These are phyloP conservation scores for Tachycineta bicolor DNA, from an alignment of 2,113 vertebrate genomes.

Conservation along the genomic window DNA sequence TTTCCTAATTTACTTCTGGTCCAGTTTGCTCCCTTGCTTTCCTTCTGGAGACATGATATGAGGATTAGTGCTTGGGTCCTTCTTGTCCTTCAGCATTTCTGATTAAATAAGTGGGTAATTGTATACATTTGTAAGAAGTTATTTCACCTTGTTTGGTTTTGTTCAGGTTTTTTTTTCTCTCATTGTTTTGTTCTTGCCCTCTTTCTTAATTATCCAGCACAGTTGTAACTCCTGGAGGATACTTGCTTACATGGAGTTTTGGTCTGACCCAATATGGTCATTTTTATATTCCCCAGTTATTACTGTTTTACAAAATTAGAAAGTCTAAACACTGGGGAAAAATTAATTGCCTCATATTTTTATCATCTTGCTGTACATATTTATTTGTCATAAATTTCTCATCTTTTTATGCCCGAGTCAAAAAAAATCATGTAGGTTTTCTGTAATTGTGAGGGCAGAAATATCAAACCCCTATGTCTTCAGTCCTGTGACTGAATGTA, in stretches of 20 bases:
- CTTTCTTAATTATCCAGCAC: neutral
- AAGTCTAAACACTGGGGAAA: neutral
- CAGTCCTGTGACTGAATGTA: neutral
- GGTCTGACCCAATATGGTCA: neutral
- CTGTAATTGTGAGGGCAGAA: neutral
- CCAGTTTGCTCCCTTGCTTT: neutral
- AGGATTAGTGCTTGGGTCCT: neutral
- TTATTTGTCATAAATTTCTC: neutral
- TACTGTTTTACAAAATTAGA: neutral
- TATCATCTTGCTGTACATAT: neutral
- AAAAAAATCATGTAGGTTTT: neutral
- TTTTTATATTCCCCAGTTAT: neutral
- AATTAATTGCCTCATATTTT: neutral
- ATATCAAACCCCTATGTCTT: neutral
- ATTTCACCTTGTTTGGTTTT: neutral
- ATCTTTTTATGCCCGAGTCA: neutral
- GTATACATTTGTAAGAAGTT: neutral
- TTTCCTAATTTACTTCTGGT: neutral
- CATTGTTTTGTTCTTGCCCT: neutral
- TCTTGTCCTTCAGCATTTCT: neutral
- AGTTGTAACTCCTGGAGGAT: neutral
- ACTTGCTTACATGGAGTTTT: accelerated
- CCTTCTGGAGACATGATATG: neutral
- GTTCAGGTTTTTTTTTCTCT: neutral
- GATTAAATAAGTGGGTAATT: neutral